Evolutionary conservation across 2,888 invertebrate species (phyloP).

Genomic region (Patella ulyssiponensis): DNA sequence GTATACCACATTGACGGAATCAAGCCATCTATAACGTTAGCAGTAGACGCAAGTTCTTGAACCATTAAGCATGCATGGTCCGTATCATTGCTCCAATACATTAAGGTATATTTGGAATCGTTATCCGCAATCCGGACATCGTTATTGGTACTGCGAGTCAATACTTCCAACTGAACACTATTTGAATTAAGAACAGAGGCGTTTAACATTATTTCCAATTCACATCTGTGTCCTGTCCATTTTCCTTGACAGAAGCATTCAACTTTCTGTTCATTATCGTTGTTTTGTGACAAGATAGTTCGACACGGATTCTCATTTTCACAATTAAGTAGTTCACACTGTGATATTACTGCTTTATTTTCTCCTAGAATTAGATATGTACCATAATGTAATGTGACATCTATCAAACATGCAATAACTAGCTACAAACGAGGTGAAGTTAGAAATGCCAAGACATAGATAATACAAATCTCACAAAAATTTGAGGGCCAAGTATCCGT

Average conservation of each 20-base stretch:
- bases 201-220: slow-evolving; percentile 23
- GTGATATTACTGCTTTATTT: too few relatives aligned
- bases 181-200: slow-evolving; percentile 19
- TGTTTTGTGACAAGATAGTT: slow-evolving; percentile 14
- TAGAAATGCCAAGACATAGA: too few relatives aligned
- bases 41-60: slow-evolving; percentile 21
- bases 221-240: slow-evolving; percentile 36
- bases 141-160: not conserved
- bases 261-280: slow-evolving; percentile 25
- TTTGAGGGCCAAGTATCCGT: too few relatives aligned
- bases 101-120: slow-evolving; percentile 16
- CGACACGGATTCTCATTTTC: slow-evolving; percentile 37
- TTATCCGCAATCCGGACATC: not conserved
- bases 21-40: slow-evolving; percentile 21
- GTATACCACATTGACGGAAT: slow-evolving; percentile 26
- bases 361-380: too few relatives aligned
- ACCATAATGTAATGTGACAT: too few relatives aligned
- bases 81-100: slow-evolving; percentile 25
- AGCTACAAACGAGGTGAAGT: too few relatives aligned
- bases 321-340: slow-evolving; percentile 36
- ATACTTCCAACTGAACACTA: slow-evolving; percentile 22
- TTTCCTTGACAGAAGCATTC: slow-evolving; percentile 35
- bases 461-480: too few relatives aligned
- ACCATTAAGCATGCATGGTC: slow-evolving; percentile 32
- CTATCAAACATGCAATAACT: too few relatives aligned